Evolutionary conservation across 2,797 vertebrate genomes (phyloP).

Genomic region (Acrossocheilus fasciatus): DNA sequence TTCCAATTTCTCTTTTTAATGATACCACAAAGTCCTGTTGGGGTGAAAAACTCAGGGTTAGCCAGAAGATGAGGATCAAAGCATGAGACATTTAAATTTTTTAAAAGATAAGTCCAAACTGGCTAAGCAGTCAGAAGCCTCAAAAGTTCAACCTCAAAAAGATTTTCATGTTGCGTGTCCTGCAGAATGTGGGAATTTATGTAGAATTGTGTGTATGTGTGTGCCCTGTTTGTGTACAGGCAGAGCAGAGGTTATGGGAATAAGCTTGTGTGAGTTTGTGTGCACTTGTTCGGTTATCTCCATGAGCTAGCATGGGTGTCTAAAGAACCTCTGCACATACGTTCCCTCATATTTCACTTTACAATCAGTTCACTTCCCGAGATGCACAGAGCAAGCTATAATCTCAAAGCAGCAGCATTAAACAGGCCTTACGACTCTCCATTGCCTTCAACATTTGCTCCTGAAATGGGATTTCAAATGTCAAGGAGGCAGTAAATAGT

Average conservation of each 20-base stretch:
- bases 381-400: constrained; percentile 66
- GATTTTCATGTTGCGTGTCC: constrained; percentile 36
- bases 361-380: constrained; percentile 64
- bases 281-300: constrained; percentile 29
- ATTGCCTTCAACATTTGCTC: constrained; percentile 77
- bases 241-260: constrained; percentile 25
- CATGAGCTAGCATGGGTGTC: constrained; percentile 56
- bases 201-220: constrained; percentile 7
- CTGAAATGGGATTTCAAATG: constrained; percentile 81
- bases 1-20: constrained; percentile 61
- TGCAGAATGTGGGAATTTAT: constrained; percentile 32
- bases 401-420: constrained; percentile 74
- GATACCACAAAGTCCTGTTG: constrained; percentile 39
- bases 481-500: constrained; percentile 78
- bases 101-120: constrained; percentile 38
- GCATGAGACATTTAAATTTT: constrained; percentile 22
- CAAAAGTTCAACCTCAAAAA: constrained; percentile 48
- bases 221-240: constrained; percentile 21
- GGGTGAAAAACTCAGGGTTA: constrained; percentile 14
- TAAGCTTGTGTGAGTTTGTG: constrained; percentile 16
- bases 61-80: constrained; percentile 45
- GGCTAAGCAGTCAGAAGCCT: constrained; percentile 37
- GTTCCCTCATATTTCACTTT: constrained; percentile 68
- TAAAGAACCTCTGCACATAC: constrained; percentile 67
- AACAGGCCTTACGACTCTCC: constrained; percentile 65